Evolutionary conservation across 1,140 invertebrate species (phyloP).

Genomic region (Geopemphigus sp.): DNA sequence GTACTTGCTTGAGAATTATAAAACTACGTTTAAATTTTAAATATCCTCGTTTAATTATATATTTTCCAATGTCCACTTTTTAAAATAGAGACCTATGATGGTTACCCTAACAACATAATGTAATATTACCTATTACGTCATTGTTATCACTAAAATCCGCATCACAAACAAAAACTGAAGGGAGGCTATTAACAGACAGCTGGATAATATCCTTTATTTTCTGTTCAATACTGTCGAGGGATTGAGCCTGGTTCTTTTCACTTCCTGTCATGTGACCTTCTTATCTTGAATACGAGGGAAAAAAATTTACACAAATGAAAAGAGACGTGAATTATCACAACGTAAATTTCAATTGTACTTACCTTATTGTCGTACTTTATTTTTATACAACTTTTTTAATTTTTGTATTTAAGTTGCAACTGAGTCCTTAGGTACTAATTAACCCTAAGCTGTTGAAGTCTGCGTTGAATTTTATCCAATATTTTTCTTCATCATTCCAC

Average conservation of each 20-base stretch:
- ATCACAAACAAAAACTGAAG: neutral
- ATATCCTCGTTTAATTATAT: too few species aligned
- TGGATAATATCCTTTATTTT: neutral
- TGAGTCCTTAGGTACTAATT: neutral
- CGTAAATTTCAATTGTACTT: neutral
- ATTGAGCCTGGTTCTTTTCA: neutral
- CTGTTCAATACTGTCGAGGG: neutral
- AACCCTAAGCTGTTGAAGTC: neutral
- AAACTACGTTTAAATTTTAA: too few species aligned
- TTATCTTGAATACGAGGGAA: neutral
- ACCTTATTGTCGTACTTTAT: neutral
- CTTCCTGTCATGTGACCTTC: neutral
- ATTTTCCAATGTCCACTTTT: neutral
- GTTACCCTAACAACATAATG: neutral
- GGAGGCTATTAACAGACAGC: neutral
- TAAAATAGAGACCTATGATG: neutral
- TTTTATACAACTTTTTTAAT: neutral
- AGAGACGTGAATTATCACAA: neutral
- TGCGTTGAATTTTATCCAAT: neutral
- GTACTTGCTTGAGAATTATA: too few species aligned
- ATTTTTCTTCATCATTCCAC: neutral
- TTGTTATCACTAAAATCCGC: neutral
- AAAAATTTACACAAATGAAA: neutral
- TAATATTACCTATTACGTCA: conserved; percentile 9
- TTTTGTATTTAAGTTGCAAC: neutral